Base-by-base conservation (phyloP, 2,888 invertebrate genomes). In the Eurytoma adleriae region DNA sequence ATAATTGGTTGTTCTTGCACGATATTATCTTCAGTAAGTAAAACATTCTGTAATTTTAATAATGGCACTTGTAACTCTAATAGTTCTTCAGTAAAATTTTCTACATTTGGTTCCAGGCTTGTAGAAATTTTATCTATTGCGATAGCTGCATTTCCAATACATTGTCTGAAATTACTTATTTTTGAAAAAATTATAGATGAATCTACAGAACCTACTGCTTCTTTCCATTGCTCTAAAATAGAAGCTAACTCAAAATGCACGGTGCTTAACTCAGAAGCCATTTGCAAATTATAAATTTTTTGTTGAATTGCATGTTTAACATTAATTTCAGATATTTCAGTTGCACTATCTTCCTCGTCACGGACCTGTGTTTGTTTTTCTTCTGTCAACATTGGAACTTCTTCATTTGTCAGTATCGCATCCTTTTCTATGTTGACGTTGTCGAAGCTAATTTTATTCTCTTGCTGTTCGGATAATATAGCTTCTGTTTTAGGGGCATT, bases 201-300 rank as follows among this genome's bases (percentile, higher is more conserved):
- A 54, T 83, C 78, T 7, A 75, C 48, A n/a, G 57, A 48, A 54
- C 75, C 79, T 50, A 72, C 50, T n/a, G 18, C 52, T 27, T 82
- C 68, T 76, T 86, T 84, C 13, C 83, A 84, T 40, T 83, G 84
- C 52, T 89, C 88, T 24, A 90, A 81, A 4, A 85, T 85, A 1
- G 85, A 84, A 0, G 88, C 86, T 13, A 90, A 80, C n/a, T 87
- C 86, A 56, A 87, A 88, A 79, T 89, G 86, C 2, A 89, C 84
- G 14, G 83, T 85, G 27, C 85, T 85, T 10, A 90, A 82, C 14
- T 85, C 84, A 30, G 86, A 80, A 3, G 89, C 86, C 20, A 87
- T 80, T 69, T 85, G 86, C 72, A 85, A 80, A 67, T 73, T 79
- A 14, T 86, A 80, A 30, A 88, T 77, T 18, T 54, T 80, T 20